Percentiles rank a stretch among this genome's conserved stretches.
phyloP scores from a whole-genome alignment of 2,113 vertebrate genomes.

The Callocephalon fimbriatum region DNA sequence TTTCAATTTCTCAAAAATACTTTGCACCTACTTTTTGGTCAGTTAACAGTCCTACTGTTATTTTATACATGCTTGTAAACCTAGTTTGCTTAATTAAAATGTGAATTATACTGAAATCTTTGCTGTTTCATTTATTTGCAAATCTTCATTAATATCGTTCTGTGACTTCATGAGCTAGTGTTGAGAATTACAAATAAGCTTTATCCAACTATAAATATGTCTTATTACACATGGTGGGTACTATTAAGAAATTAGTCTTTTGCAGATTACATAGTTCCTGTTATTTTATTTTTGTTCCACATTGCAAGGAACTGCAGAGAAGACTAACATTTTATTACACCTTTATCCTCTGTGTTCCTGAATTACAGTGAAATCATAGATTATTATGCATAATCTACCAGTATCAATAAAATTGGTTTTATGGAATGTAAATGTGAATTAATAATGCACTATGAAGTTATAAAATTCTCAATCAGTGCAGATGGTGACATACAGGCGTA shows the following conservation, averaged over 20 bases:
- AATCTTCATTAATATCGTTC: not conserved
- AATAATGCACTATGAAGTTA: constrained; percentile 22
- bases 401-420: constrained; percentile 28
- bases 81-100: not conserved
- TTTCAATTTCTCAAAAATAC: not conserved
- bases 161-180: not conserved
- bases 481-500: not conserved
- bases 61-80: not conserved
- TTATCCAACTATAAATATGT: not conserved
- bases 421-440: constrained; percentile 24
- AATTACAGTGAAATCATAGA: not conserved
- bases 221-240: not conserved
- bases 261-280: not conserved
- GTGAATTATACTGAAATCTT: not conserved
- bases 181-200: not conserved
- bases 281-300: not conserved
- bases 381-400: constrained; percentile 5
- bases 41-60: not conserved
- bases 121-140: not conserved
- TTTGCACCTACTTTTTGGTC: not conserved
- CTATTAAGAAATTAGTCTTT: not conserved
- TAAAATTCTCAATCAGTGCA: constrained; percentile 19
- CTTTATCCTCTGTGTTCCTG: not conserved
- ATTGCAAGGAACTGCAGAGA: not conserved
- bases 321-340: not conserved